A percentile compares a stretch with the other conserved stretches of the same genome.
phyloP scores from a whole-genome alignment of 2,113 vertebrate species.

The Otis tarda region DNA sequence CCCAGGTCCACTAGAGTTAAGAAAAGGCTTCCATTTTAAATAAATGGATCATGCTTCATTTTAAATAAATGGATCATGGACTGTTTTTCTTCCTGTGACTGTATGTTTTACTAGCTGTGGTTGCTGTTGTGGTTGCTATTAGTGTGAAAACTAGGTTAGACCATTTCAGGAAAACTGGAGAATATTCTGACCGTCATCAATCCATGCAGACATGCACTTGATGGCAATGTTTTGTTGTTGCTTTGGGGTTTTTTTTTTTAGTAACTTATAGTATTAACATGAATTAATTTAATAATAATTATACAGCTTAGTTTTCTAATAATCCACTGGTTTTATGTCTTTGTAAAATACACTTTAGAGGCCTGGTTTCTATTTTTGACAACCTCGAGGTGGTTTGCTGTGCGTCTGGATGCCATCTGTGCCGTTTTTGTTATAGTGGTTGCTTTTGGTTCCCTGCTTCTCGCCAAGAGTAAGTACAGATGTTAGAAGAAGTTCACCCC shows the following conservation, averaged over 20 bases:
- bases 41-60: background rate
- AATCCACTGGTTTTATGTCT: background rate
- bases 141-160: background rate
- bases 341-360: conserved; percentile 73
- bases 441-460: conserved; percentile 86
- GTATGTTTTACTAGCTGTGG: background rate
- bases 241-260: background rate
- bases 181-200: background rate
- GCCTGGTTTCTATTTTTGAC: conserved; percentile 96
- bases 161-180: background rate
- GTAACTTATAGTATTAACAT: background rate
- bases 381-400: conserved; percentile 93
- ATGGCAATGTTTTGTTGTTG: background rate
- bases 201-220: background rate
- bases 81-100: background rate
- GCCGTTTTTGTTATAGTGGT: conserved; percentile 86
- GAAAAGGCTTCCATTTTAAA: background rate
- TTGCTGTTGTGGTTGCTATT: background rate
- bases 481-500: conserved; percentile 43
- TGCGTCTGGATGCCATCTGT: conserved; percentile 94
- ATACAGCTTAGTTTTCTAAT: background rate
- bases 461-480: conserved; percentile 83
- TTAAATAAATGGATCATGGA: background rate
- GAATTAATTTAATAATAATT: background rate
- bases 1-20: background rate